A percentile compares a stretch with the other conserved stretches of the same genome.
phyloP scores from a whole-genome alignment of 2,113 vertebrate genomes.

The Leiothrix lutea region DNA sequence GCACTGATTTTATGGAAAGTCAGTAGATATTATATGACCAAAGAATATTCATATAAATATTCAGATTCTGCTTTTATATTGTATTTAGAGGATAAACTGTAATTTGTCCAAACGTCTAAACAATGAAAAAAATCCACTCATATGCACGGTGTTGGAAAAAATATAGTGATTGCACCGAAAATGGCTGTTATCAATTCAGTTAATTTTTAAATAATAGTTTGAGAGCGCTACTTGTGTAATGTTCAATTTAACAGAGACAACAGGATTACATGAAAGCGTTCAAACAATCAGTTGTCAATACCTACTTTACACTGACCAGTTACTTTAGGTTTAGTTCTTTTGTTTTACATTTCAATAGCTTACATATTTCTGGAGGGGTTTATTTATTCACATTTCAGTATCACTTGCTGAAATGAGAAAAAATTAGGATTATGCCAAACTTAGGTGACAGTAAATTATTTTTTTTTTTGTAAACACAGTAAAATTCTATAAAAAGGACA shows the following conservation, averaged over 20 bases:
- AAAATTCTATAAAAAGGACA: background rate
- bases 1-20: background rate
- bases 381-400: background rate
- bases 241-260: background rate
- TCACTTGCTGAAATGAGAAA: background rate
- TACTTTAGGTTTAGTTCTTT: background rate
- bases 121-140: background rate
- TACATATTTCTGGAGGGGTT: background rate
- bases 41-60: background rate
- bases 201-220: background rate
- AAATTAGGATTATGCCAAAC: background rate
- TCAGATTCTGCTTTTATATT: background rate
- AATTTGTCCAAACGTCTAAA: background rate
- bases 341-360: background rate
- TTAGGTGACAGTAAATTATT: background rate
- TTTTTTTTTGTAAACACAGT: background rate
- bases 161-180: background rate
- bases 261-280: background rate
- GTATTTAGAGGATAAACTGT: background rate
- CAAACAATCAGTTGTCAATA: accelerated
- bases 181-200: background rate
- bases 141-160: background rate
- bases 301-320: background rate
- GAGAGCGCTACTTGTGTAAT: background rate
- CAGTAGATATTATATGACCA: background rate